These are phyloP conservation scores for Semnopithecus entellus DNA, from an alignment of 2,113 vertebrate species.

Conservation along the genomic window DNA sequence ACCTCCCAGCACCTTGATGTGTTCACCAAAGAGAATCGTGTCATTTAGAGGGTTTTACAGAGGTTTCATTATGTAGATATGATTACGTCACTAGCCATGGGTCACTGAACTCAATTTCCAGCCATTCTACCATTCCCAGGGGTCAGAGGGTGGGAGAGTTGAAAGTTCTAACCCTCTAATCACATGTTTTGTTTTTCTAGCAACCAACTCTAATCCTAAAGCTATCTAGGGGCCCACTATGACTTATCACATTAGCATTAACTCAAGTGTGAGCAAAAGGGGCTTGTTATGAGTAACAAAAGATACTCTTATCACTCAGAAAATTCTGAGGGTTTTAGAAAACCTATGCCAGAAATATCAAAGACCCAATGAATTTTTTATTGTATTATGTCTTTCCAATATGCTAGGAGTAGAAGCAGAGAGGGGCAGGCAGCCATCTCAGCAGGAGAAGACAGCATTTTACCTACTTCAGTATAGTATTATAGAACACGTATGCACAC, in stretches of 20 bases:
- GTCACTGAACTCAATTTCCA: background rate
- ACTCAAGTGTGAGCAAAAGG: background rate
- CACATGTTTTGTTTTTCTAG: background rate
- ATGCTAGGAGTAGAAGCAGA: background rate
- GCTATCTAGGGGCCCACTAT: background rate
- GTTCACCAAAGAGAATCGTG: background rate
- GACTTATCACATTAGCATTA: background rate
- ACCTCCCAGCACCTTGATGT: accelerated
- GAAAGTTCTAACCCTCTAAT: background rate
- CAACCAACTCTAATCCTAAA: background rate
- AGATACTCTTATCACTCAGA: background rate
- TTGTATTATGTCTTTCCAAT: background rate
- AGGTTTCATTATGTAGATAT: background rate
- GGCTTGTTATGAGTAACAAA: background rate
- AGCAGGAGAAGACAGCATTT: background rate
- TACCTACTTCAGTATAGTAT: too few species aligned
- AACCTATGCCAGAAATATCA: background rate
- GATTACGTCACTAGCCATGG: too few species aligned
- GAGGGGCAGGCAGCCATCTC: accelerated
- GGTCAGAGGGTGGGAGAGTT: too few species aligned
- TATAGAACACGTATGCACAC: background rate
- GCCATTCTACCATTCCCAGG: background rate
- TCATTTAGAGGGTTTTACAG: accelerated
- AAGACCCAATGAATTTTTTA: too few species aligned
- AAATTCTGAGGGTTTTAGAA: background rate